Conservation (phyloP, 2,113 vertebrate genomes). For the Pseudolaguvia tuberculata region DNA sequence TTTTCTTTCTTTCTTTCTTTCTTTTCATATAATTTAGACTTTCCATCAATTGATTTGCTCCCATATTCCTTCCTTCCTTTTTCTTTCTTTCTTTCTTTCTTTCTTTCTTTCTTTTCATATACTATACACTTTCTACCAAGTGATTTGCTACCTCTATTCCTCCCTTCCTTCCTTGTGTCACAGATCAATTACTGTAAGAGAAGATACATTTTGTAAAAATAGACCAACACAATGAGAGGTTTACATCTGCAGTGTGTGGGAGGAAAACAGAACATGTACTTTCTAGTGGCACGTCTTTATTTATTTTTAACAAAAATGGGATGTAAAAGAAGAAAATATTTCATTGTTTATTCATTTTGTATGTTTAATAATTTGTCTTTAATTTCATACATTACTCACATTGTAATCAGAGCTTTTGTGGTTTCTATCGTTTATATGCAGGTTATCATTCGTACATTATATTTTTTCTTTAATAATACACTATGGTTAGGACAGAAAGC, state of each 20-base stretch:
- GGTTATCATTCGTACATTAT: neutral
- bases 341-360: neutral
- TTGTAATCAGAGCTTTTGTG: neutral
- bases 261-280: slow-evolving; percentile 31
- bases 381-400: neutral
- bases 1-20: no score
- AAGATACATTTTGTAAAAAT: slow-evolving; percentile 2
- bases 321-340: neutral
- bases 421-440: neutral
- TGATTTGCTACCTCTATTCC: no score
- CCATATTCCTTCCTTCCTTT: no score
- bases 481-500: no score
- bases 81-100: no score
- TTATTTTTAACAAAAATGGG: slow-evolving; percentile 1
- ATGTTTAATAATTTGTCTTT: slow-evolving; percentile 13
- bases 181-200: neutral
- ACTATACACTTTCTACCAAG: no score
- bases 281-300: slow-evolving; percentile 21
- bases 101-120: no score
- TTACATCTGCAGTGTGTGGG: slow-evolving; percentile 39
- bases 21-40: no score
- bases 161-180: no score
- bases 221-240: slow-evolving; percentile 18
- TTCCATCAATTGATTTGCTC: no score
- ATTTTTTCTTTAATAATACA: no score